Percentiles rank a stretch among this genome's conserved stretches.
Conservation (phyloP, 2,113 vertebrate species). For the Pteronura brasiliensis region DNA sequence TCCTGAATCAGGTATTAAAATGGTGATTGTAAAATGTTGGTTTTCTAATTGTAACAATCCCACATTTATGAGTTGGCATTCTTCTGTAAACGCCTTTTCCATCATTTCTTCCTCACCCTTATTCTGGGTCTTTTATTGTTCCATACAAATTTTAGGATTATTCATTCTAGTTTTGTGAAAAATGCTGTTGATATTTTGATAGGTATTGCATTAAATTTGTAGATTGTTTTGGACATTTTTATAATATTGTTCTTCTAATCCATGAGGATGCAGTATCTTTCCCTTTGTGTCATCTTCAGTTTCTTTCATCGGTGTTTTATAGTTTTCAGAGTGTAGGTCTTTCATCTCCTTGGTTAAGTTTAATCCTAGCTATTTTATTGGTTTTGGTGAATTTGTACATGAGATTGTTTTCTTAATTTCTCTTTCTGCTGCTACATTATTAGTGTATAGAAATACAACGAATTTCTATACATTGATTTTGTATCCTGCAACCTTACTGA, state of each 20-base stretch:
- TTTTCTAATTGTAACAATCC: background rate
- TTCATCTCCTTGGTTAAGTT: background rate
- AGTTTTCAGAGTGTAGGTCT: background rate
- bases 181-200: background rate
- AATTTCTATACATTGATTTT: background rate
- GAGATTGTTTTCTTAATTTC: background rate
- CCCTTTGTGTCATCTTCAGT: background rate
- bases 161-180: background rate
- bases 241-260: background rate
- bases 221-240: background rate
- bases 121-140: background rate
- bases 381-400: background rate
- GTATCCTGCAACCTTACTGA: background rate
- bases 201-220: background rate
- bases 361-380: background rate
- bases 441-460: background rate
- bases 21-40: background rate
- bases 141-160: background rate
- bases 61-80: background rate
- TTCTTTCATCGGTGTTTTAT: background rate
- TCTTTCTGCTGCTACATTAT: background rate
- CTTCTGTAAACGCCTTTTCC: background rate
- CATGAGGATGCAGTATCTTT: background rate
- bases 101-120: background rate
- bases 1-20: background rate